phyloP scores from a whole-genome alignment of 2,113 vertebrate genomes.

The Etheostoma cragini region DNA sequence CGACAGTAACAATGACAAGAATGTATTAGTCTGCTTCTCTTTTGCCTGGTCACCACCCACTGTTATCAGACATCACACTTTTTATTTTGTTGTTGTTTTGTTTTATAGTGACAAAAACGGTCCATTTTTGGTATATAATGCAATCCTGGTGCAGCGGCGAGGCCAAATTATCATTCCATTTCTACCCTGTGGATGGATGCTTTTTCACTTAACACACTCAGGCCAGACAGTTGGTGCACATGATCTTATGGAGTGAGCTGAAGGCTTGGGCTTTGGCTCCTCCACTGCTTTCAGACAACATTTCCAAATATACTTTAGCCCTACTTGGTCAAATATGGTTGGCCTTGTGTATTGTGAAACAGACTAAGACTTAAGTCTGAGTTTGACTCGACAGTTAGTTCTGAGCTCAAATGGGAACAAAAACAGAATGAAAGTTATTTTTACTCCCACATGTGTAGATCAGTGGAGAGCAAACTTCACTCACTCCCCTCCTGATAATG shows the following conservation, averaged over 20 bases:
- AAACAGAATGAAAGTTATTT: slow-evolving; percentile 34
- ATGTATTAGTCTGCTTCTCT: slow-evolving; percentile 45
- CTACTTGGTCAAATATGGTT: slow-evolving; percentile 16
- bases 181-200: slow-evolving; percentile 18
- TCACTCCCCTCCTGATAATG: too few relatives aligned
- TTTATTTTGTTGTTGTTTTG: slow-evolving; percentile 17
- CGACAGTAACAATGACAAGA: slow-evolving; percentile 59
- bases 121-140: slow-evolving; percentile 24
- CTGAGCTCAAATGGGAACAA: slow-evolving; percentile 26
- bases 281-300: slow-evolving; percentile 38
- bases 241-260: slow-evolving; percentile 41
- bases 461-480: neutral
- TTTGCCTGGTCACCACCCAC: slow-evolving; percentile 29
- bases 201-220: slow-evolving; percentile 21
- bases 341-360: slow-evolving; percentile 30
- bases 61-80: slow-evolving; percentile 43
- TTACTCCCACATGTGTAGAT: slow-evolving; percentile 14
- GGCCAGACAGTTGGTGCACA: slow-evolving; percentile 37
- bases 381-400: slow-evolving; percentile 14
- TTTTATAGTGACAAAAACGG: slow-evolving; percentile 8
- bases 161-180: neutral
- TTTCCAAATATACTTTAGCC: slow-evolving; percentile 50
- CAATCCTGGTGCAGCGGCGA: slow-evolving; percentile 12
- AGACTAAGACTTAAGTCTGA: slow-evolving; percentile 25
- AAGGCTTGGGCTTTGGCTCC: slow-evolving; percentile 39